A percentile compares a stretch with the other conserved stretches of the same genome.
Conservation (phyloP, 2,797 vertebrate genomes). For the Helicolenus hilgendorfi region DNA sequence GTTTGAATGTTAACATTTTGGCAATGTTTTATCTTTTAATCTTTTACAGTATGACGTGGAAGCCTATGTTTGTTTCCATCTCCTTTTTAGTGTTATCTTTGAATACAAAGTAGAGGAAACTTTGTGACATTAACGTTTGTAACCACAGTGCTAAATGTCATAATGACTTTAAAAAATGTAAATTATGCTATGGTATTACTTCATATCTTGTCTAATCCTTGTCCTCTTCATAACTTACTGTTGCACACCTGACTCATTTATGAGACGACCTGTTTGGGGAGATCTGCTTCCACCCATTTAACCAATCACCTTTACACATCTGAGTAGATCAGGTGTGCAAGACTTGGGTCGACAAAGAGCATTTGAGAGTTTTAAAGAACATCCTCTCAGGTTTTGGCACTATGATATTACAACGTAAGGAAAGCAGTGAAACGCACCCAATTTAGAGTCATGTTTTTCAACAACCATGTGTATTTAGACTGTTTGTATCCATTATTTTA, state of each 20-base stretch:
- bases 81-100: neutral
- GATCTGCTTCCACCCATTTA: constrained; percentile 11
- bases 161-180: neutral
- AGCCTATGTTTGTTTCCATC: neutral
- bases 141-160: neutral
- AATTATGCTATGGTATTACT: neutral
- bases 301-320: constrained; percentile 17
- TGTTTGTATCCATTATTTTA: neutral
- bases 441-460: neutral
- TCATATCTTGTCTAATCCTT: neutral
- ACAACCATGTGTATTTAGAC: neutral
- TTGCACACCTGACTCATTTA: constrained; percentile 8
- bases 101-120: neutral
- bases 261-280: neutral
- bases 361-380: neutral
- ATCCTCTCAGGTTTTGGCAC: neutral
- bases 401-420: neutral
- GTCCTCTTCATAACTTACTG: neutral
- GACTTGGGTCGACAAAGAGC: neutral
- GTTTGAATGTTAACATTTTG: neutral
- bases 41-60: neutral
- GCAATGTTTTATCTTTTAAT: neutral
- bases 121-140: neutral
- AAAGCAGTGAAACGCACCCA: rapidly evolving
- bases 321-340: neutral